These are phyloP conservation scores for Apostichopus parvimensis DNA, from an alignment of 35 echinoderm and acorn worm genomes.

Conservation along the genomic window DNA sequence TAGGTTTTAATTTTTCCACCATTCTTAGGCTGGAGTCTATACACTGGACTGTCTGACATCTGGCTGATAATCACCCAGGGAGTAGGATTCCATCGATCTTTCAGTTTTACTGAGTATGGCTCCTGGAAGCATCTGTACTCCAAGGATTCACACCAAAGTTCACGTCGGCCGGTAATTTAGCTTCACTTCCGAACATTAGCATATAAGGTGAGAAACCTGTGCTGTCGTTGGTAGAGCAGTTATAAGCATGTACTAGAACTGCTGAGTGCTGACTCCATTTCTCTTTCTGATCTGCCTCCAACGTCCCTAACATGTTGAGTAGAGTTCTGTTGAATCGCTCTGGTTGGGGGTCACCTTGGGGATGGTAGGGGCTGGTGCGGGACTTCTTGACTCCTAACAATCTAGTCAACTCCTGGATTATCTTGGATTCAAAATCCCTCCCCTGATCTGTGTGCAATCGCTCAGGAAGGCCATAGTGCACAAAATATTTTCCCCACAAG, in stretches of 20 bases:
- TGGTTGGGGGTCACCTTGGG: slow-evolving; percentile 55
- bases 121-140: not conserved
- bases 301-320: slow-evolving; percentile 61
- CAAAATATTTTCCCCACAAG: slow-evolving; percentile 40
- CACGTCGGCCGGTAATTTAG: slow-evolving; percentile 39
- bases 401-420: slow-evolving; percentile 27
- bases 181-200: slow-evolving; percentile 70
- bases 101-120: slow-evolving; percentile 1
- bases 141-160: slow-evolving; percentile 18
- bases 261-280: slow-evolving; percentile 58
- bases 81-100: slow-evolving; percentile 31
- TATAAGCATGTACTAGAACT: slow-evolving; percentile 68
- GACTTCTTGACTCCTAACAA: slow-evolving; percentile 40
- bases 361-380: slow-evolving; percentile 56
- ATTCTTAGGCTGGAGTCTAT: not conserved
- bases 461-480: slow-evolving; percentile 32
- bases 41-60: slow-evolving; percentile 14
- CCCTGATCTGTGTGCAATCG: slow-evolving; percentile 55
- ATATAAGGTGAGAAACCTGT: slow-evolving; percentile 63
- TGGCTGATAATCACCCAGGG: not conserved
- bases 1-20: slow-evolving; percentile 18
- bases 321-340: slow-evolving; percentile 63
- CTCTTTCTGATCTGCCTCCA: slow-evolving; percentile 46
- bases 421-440: slow-evolving; percentile 36
- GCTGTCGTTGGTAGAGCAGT: slow-evolving; percentile 50